phyloP scores from a whole-genome alignment of 2,113 vertebrate genomes.

The Hypanus sabinus region DNA sequence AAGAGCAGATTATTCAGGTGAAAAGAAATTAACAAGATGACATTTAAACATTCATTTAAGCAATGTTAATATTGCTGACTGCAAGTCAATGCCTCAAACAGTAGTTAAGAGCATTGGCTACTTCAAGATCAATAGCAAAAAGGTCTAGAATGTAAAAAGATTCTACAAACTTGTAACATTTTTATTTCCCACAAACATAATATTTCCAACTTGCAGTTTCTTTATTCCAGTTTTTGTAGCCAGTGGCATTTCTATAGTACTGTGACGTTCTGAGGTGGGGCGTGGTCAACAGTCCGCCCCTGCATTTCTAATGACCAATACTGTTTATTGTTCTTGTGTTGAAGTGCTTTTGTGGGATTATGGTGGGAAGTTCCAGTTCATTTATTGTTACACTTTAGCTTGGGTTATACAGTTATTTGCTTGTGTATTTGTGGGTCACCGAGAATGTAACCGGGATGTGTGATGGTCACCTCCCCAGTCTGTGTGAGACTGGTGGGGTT shows the following conservation, averaged over 20 bases:
- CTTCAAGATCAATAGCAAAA: background rate
- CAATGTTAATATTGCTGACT: background rate
- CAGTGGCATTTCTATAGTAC: background rate
- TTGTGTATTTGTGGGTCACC: too few species aligned
- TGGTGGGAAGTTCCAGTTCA: too few species aligned
- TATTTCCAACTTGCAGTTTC: background rate
- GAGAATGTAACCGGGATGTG: too few species aligned
- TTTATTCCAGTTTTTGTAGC: background rate
- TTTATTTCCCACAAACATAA: background rate
- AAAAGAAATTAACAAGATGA: background rate
- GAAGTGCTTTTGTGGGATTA: too few species aligned
- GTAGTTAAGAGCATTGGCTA: background rate
- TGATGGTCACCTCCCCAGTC: too few species aligned
- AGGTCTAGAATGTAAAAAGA: background rate
- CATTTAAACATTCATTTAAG: background rate
- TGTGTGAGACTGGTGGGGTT: too few species aligned
- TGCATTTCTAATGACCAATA: too few species aligned
- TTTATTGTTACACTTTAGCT: too few species aligned
- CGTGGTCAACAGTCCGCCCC: too few species aligned
- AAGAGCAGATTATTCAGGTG: background rate
- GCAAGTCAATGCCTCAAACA: background rate
- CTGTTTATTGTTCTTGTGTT: too few species aligned
- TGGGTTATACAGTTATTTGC: too few species aligned
- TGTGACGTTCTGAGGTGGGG: too few species aligned
- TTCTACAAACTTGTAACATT: background rate